Evolutionary conservation across 2,797 vertebrate genomes (phyloP), one percentile per base, ranked within the genome.

Genomic region (Cynopterus sphinx): DNA sequence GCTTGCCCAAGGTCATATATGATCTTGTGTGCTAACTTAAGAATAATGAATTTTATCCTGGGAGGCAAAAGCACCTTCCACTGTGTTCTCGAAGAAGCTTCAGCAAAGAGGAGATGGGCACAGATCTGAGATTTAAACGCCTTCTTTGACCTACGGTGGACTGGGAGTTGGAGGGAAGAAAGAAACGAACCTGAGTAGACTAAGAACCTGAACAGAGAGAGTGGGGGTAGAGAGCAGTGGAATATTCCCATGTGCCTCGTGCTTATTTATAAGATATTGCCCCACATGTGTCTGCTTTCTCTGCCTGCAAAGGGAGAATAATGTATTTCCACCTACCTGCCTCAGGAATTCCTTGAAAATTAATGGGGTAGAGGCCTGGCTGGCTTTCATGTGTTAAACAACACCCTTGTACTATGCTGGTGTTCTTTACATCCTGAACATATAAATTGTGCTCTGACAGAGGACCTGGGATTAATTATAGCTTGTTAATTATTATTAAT

Each of bases 401-500:
- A 67, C 95, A 89, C 68, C 94, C 88, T 90, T 28, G 53, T 19
- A 31, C 59, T 49, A 31, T 51, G 55, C 36, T 46, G 36, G 82
- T 61, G 36, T 79, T 75, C 85, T 78, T 95, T 92, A 96, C 63
- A 90, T 77, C 89, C 88, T 94, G 86, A 96, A 67, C 57, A 61
- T 81, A 89, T 68, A 96, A 92, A 96, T 78, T 61, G 61, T 55
- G 57, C 94, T 95, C 90, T 78, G 87, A 91, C 31, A 43, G 90
- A 91, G 28, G 82, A 94, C 88, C 85, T 36, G 36, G 92, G 65
- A 92, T 87, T 97, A 97, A 97, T 96, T 96, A 97, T 5, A 96
- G 65, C 71, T 87, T 96, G 88, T 90, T 97, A 96, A 97, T 97
- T 83, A 96, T 91, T 96, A 94, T 91, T 97, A 97, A 96, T 97